Evolutionary conservation across 2,113 vertebrate genomes (phyloP).

Genomic region (Plecturocebus donacophilus): DNA sequence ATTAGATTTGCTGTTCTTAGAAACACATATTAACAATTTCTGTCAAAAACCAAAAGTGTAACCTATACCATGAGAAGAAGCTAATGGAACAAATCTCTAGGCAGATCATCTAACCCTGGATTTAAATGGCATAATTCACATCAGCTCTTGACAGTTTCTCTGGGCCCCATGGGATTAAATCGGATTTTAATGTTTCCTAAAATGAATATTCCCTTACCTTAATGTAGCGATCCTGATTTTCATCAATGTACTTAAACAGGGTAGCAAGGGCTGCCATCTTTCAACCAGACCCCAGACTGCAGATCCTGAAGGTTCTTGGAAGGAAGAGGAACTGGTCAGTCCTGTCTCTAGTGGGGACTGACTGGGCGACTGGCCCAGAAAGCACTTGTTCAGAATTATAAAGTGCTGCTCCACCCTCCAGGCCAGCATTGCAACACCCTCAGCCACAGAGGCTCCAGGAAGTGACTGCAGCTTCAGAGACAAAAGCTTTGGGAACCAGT

Average conservation of each 20-base stretch:
- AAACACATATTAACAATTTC: not conserved
- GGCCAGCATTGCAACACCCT: not conserved
- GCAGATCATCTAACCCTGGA: not conserved
- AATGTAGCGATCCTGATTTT: slow-evolving; percentile 94
- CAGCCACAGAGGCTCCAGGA: slow-evolving; percentile 3
- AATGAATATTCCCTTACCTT: slow-evolving; percentile 84
- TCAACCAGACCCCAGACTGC: not conserved
- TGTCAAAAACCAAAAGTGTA: not conserved
- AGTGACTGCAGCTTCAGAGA: not conserved
- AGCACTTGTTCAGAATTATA: not conserved
- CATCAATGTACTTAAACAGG: slow-evolving; percentile 94
- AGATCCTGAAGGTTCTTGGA: slow-evolving; percentile 13
- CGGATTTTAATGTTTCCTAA: not conserved
- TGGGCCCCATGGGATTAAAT: not conserved
- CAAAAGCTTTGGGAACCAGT: not conserved
- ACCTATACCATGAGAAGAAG: not conserved
- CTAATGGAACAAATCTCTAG: not conserved
- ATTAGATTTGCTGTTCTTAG: not conserved
- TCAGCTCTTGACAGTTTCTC: not conserved
- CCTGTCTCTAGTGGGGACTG: not conserved
- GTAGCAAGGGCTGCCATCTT: slow-evolving; percentile 89
- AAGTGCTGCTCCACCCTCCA: not conserved
- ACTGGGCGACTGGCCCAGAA: not conserved
- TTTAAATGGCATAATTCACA: not conserved
- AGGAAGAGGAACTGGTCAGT: not conserved